Evolutionary conservation across 2,888 invertebrate species (phyloP).

Genomic region (Mimas tiliae): DNA sequence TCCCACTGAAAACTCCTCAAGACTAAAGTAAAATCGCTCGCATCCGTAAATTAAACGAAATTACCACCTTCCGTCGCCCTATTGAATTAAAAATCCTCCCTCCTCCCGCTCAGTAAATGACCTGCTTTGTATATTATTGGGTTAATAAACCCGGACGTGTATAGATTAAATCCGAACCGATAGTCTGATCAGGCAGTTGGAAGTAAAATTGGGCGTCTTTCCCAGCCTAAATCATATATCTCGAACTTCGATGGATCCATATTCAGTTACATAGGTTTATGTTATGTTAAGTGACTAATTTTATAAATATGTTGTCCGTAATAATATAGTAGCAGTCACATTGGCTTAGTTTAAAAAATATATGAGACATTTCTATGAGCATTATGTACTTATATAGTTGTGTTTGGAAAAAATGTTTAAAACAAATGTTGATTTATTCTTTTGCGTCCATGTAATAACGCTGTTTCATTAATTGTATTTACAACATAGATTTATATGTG

Average conservation of each 20-base stretch:
- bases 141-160: no score
- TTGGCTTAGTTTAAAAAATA: neutral
- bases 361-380: constrained; percentile 5
- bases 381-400: constrained; percentile 9
- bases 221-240: neutral
- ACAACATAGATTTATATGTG: constrained; percentile 13
- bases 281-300: constrained; percentile 9
- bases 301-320: neutral
- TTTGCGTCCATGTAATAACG: neutral
- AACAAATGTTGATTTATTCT: constrained; percentile 10
- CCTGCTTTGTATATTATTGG: no score
- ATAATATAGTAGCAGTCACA: constrained; percentile 7
- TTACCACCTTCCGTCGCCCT: no score
- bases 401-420: neutral
- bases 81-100: no score
- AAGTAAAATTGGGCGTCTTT: no score
- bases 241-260: constrained; percentile 3
- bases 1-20: no score
- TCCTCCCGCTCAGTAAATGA: no score
- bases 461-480: constrained; percentile 1
- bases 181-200: no score
- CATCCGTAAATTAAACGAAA: no score
- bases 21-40: no score
- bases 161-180: no score
- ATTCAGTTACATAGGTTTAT: constrained; percentile 1